These are phyloP conservation scores for Temnothorax ravouxi DNA, from an alignment of 2,888 invertebrate genomes.

Conservation along the genomic window DNA sequence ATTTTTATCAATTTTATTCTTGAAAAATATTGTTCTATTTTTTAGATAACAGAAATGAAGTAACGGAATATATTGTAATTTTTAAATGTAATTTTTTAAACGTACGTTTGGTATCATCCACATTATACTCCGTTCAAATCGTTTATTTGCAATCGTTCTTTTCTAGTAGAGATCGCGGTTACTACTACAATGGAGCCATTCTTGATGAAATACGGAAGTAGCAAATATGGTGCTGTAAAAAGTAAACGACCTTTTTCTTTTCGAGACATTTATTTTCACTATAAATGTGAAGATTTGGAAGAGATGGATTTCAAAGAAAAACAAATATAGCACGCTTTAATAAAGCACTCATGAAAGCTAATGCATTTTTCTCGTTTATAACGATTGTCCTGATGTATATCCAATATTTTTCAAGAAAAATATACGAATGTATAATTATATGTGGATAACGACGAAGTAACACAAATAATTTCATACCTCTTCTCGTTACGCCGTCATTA, in stretches of 20 bases:
- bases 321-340: constrained; percentile 8
- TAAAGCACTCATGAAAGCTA: background rate
- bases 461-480: background rate
- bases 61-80: background rate
- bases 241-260: constrained; percentile 11
- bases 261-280: constrained; percentile 17
- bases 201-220: background rate
- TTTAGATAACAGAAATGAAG: background rate
- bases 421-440: background rate
- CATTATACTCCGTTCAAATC: background rate
- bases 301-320: background rate
- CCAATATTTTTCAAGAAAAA: background rate
- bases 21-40: background rate
- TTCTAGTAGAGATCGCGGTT: background rate
- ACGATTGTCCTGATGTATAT: background rate
- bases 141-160: background rate
- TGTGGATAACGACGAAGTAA: background rate
- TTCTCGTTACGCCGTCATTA: background rate
- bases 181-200: constrained; percentile 3
- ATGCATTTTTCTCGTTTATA: background rate
- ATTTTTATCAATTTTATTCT: background rate
- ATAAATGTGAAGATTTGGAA: background rate
- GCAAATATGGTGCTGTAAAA: constrained; percentile 10
- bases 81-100: too few relatives aligned
- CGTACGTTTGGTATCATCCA: background rate